Percentiles rank a stretch among this genome's conserved stretches.
phyloP scores from a whole-genome alignment of 2,888 invertebrate species.

The Sarcophaga carnaria region DNA sequence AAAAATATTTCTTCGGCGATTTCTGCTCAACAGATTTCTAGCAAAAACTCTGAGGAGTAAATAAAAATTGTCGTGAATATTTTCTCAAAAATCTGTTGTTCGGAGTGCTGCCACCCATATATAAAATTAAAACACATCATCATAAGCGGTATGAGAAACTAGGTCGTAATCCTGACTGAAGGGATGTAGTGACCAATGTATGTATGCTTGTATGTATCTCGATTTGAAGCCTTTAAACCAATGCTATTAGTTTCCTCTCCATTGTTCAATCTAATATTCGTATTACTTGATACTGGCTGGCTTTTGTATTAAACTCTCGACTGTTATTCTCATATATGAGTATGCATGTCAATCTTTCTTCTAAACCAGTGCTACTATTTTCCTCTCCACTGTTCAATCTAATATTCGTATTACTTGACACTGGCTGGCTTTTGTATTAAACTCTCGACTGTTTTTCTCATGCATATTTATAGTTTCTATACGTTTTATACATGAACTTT shows the following conservation, averaged over 20 bases:
- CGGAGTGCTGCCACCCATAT: too few relatives aligned
- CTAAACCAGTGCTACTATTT: neutral
- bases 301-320: constrained; percentile 22
- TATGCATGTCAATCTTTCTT: neutral
- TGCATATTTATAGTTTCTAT: constrained; percentile 50
- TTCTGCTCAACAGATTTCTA: too few relatives aligned
- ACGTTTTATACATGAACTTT: constrained; percentile 60
- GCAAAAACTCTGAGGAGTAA: too few relatives aligned
- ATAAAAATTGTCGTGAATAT: too few relatives aligned
- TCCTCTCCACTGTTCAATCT: neutral
- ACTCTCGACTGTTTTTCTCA: constrained; percentile 45
- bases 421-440: constrained; percentile 8
- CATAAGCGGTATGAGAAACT: too few relatives aligned
- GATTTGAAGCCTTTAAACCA: too few relatives aligned
- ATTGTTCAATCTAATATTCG: constrained; percentile 10
- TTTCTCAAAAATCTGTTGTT: too few relatives aligned
- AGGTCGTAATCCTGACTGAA: too few relatives aligned
- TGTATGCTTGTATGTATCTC: too few relatives aligned
- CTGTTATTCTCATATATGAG: constrained; percentile 54
- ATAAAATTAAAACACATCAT: too few relatives aligned
- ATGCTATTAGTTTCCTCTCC: neutral
- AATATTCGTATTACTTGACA: constrained; percentile 31
- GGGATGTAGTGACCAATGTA: too few relatives aligned
- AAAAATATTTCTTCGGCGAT: too few relatives aligned
- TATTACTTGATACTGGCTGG: constrained; percentile 18